Evolutionary conservation across 2,113 vertebrate genomes (phyloP).

Genomic region (Oreotrochilus melanogaster): DNA sequence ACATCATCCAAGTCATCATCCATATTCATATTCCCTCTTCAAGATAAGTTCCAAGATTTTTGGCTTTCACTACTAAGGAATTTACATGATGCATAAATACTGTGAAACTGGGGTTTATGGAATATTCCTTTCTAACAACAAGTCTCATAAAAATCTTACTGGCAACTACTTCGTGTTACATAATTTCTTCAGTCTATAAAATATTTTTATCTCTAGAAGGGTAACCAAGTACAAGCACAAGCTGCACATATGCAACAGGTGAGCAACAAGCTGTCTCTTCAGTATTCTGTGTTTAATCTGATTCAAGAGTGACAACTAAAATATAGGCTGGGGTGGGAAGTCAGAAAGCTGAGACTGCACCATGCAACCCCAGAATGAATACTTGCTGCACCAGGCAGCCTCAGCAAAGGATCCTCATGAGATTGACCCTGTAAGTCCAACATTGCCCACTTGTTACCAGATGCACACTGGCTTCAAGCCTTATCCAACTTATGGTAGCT

Average conservation of each 20-base stretch:
- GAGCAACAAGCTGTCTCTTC: not conserved
- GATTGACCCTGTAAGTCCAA: not conserved
- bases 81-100: not conserved
- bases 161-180: not conserved
- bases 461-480: not conserved
- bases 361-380: not conserved
- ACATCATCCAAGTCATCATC: not conserved
- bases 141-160: not conserved
- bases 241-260: not conserved
- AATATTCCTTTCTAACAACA: not conserved
- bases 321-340: not conserved
- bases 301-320: not conserved
- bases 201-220: not conserved
- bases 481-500: not conserved
- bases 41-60: not conserved
- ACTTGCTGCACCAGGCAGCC: not conserved
- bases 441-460: not conserved
- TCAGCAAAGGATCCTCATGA: not conserved
- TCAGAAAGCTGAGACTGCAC: not conserved
- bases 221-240: not conserved
- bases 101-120: not conserved
- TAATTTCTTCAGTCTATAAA: not conserved
- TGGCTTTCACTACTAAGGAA: not conserved
- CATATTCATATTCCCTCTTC: not conserved
- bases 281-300: not conserved